Conservation (phyloP, 2,888 invertebrate species). For the Loripinus fragilis region DNA sequence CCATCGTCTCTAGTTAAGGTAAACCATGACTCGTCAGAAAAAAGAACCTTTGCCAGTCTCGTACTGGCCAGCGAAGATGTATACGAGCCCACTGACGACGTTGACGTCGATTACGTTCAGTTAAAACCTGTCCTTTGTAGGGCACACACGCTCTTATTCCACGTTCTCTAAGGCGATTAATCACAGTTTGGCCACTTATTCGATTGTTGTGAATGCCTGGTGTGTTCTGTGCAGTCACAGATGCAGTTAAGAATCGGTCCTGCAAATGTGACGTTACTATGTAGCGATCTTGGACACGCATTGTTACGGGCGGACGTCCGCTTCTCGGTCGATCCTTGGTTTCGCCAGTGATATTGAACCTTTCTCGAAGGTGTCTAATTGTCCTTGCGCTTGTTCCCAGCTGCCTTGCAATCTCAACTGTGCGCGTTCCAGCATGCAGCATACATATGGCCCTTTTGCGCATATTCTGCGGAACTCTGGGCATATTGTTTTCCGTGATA, state of each 20-base stretch:
- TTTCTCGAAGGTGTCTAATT: neutral
- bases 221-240: neutral
- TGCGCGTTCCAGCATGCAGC: neutral
- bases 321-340: neutral
- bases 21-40: neutral
- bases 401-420: neutral
- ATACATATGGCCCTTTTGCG: neutral
- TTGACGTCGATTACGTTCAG: neutral
- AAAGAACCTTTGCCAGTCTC: neutral
- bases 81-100: neutral
- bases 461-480: neutral
- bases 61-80: neutral
- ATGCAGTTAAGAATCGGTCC: neutral
- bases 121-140: neutral
- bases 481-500: neutral
- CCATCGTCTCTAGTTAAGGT: neutral
- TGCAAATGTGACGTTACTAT: neutral
- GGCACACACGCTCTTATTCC: neutral
- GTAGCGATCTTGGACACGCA: neutral
- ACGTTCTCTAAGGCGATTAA: neutral
- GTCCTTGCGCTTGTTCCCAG: no score
- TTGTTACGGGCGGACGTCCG: slow-evolving; percentile 5
- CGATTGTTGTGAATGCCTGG: neutral
- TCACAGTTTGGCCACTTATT: neutral
- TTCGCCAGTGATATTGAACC: neutral